phyloP scores from a whole-genome alignment of 1,140 invertebrate genomes.

The Pissodes strobi region DNA sequence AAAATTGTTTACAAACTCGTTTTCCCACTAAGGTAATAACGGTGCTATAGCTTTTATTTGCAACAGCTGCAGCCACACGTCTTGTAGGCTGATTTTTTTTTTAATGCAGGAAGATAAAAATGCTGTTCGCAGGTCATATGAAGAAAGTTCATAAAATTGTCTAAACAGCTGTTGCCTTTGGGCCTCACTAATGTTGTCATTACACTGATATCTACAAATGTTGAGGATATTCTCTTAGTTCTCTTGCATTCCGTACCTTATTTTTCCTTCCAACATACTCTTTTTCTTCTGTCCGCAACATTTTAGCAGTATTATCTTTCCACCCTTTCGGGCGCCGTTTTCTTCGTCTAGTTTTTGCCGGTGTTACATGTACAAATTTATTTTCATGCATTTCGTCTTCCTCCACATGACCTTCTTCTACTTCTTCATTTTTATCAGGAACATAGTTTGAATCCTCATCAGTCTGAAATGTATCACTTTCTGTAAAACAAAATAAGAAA shows the following conservation, averaged over 20 bases:
- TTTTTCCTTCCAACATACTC: not conserved
- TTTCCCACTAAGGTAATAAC: not conserved
- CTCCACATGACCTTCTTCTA: not conserved
- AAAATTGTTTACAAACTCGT: not conserved
- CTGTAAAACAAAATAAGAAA: not conserved
- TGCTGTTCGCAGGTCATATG: not conserved
- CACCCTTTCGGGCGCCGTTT: not conserved
- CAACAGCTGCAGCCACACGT: not conserved
- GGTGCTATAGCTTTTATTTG: not conserved
- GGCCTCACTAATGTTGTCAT: not conserved
- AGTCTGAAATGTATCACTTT: not conserved
- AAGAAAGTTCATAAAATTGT: not conserved
- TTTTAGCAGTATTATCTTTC: not conserved
- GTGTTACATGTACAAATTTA: not conserved
- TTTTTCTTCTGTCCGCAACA: not conserved
- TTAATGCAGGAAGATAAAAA: not conserved
- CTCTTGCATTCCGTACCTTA: not conserved
- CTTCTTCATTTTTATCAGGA: slow-evolving; percentile 4
- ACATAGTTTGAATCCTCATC: slow-evolving; percentile 1
- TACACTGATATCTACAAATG: not conserved
- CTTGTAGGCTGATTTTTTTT: not conserved
- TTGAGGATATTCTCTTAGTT: not conserved
- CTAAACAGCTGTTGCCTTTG: not conserved
- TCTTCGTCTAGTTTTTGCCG: not conserved
- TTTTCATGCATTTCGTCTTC: not conserved